phyloP scores from a whole-genome alignment of 2,888 invertebrate species.

The Yponomeuta malinellus region DNA sequence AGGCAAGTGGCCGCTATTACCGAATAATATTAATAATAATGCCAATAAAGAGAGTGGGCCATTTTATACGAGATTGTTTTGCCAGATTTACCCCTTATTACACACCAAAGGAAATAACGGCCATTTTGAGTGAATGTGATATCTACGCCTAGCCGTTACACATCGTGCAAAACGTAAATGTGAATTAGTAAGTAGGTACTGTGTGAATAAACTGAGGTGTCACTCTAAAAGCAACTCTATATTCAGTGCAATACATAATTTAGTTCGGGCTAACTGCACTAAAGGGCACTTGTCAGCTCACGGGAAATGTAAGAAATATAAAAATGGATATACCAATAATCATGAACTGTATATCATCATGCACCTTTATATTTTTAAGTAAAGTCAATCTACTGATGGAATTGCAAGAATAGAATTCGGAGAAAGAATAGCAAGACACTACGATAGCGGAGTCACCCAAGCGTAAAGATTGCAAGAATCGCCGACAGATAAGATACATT shows the following conservation, averaged over 20 bases:
- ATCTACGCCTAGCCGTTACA: slow-evolving; percentile 60
- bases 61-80: slow-evolving; percentile 47
- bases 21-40: slow-evolving; percentile 41
- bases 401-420: not conserved
- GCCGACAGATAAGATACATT: not conserved
- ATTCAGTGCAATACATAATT: not conserved
- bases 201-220: slow-evolving; percentile 39
- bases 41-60: slow-evolving; percentile 48
- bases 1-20: slow-evolving; percentile 63
- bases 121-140: slow-evolving; percentile 47
- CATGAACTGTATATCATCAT: not conserved
- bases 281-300: not conserved
- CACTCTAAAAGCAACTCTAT: slow-evolving; percentile 36
- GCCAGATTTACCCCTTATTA: slow-evolving; percentile 66
- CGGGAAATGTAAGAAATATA: not conserved
- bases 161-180: slow-evolving; percentile 47
- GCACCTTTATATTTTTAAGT: not conserved
- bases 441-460: not conserved
- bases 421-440: slow-evolving; percentile 4
- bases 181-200: slow-evolving; percentile 33
- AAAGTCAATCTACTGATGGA: not conserved
- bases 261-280: not conserved
- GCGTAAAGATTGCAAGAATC: not conserved
- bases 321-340: not conserved
- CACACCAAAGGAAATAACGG: slow-evolving; percentile 59